Evolutionary conservation across 2,888 invertebrate genomes (phyloP).

Genomic region (Tillus elongatus): DNA sequence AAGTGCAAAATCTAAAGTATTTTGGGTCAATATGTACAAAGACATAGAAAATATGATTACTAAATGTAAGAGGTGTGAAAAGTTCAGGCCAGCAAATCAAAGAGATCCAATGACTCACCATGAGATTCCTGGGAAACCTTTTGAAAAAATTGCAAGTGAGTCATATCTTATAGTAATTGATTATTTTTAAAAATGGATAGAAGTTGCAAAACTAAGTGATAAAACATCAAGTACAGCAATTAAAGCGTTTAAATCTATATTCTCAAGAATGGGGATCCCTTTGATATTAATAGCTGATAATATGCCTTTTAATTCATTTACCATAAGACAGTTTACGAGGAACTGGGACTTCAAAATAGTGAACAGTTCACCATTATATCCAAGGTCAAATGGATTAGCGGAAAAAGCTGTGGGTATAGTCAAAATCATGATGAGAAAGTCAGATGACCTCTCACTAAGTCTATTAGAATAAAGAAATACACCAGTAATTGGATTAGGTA

Average conservation of each 20-base stretch:
- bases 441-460: too few relatives aligned
- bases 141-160: conserved; percentile 18
- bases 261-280: conserved; percentile 15
- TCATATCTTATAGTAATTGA: conserved; percentile 23
- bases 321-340: conserved; percentile 16
- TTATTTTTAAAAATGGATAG: conserved; percentile 24
- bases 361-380: conserved; percentile 18
- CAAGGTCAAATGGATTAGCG: conserved; percentile 18
- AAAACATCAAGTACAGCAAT: conserved; percentile 12
- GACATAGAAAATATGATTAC: conserved; percentile 9
- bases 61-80: conserved; percentile 15
- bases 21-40: conserved; percentile 13
- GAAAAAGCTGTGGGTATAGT: conserved; percentile 13
- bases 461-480: too few relatives aligned
- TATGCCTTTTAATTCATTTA: conserved; percentile 16
- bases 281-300: conserved; percentile 17
- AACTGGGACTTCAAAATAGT: conserved; percentile 18
- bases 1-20: conserved; percentile 8
- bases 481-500: too few relatives aligned
- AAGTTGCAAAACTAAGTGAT: conserved; percentile 15
- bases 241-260: conserved; percentile 13
- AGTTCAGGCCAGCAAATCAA: conserved; percentile 12
- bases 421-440: too few relatives aligned
- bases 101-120: conserved; percentile 15
- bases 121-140: conserved; percentile 13